These are phyloP conservation scores for Dilophus febrilis DNA, from an alignment of 2,888 invertebrate species.

Conservation along the genomic window DNA sequence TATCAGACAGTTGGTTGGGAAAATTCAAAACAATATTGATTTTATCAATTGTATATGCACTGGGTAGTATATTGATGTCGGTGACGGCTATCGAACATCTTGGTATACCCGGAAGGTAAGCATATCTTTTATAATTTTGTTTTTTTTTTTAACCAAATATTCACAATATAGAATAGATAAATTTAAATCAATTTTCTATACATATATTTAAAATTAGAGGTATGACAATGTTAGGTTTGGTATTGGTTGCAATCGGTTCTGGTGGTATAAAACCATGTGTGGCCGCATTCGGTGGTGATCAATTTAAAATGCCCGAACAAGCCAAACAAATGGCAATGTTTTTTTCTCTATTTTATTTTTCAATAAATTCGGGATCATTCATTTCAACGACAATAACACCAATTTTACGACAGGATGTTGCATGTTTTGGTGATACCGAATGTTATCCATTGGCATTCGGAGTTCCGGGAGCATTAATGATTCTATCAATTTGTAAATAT, in stretches of 20 bases:
- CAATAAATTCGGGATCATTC: slow-evolving; percentile 82
- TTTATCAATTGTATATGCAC: slow-evolving; percentile 70
- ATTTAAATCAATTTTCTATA: no score
- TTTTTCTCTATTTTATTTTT: slow-evolving; percentile 88
- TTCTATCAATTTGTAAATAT: slow-evolving; percentile 41
- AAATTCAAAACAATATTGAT: slow-evolving; percentile 80
- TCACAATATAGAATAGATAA: no score
- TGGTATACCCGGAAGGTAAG: slow-evolving; percentile 33
- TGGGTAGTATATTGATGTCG: slow-evolving; percentile 63
- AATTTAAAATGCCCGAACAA: slow-evolving; percentile 69
- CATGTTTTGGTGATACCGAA: slow-evolving; percentile 56
- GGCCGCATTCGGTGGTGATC: slow-evolving; percentile 89
- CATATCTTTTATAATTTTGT: no score
- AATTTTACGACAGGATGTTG: slow-evolving; percentile 58
- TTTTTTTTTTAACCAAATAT: no score
- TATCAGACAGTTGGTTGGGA: slow-evolving; percentile 83
- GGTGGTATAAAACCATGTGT: slow-evolving; percentile 96
- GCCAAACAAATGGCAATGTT: slow-evolving; percentile 61
- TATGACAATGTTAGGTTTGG: slow-evolving; percentile 45
- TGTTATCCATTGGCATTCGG: slow-evolving; percentile 81
- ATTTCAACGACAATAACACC: slow-evolving; percentile 81
- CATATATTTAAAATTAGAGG: slow-evolving; percentile 28
- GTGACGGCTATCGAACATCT: slow-evolving; percentile 45
- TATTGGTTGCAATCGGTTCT: slow-evolving; percentile 73
- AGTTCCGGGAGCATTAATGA: slow-evolving; percentile 74